A percentile compares a stretch with the other conserved stretches of the same genome.
Evolutionary conservation across 2,113 vertebrate species (phyloP).

Genomic region (Cardinalis cardinalis): DNA sequence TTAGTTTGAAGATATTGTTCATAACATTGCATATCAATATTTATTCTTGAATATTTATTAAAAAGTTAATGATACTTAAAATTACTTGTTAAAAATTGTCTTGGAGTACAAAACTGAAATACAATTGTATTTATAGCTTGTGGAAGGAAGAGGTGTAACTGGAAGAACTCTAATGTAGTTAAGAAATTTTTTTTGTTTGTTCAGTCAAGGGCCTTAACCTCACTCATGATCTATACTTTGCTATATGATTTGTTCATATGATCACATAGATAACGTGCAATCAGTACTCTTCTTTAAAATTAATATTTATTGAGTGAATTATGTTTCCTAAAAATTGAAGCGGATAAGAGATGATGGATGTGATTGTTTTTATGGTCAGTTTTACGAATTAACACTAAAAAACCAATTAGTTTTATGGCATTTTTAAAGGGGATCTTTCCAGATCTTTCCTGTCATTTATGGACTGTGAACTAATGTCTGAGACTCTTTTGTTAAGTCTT

Average conservation of each 20-base stretch:
- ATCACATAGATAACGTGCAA: not conserved
- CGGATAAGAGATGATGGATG: not conserved
- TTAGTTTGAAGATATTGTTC: not conserved
- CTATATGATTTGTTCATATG: not conserved
- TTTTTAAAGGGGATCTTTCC: not conserved
- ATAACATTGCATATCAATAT: not conserved
- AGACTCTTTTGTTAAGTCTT: not conserved
- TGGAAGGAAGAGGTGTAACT: not conserved
- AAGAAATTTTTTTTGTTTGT: not conserved
- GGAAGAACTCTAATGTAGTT: not conserved
- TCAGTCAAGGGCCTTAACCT: not conserved
- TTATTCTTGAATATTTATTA: not conserved
- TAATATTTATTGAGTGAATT: not conserved
- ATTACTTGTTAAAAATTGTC: not conserved
- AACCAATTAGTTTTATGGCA: accelerated
- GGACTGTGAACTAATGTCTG: not conserved
- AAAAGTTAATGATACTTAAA: not conserved
- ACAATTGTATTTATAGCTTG: not conserved
- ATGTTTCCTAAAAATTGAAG: not conserved
- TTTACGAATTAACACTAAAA: not conserved
- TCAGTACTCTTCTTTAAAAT: not conserved
- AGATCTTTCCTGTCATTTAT: not conserved
- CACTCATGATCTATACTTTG: not conserved
- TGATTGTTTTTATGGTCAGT: not conserved
- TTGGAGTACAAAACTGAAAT: not conserved